Base-by-base conservation (phyloP, 2,888 invertebrate species). In the Chloromyia formosa region DNA sequence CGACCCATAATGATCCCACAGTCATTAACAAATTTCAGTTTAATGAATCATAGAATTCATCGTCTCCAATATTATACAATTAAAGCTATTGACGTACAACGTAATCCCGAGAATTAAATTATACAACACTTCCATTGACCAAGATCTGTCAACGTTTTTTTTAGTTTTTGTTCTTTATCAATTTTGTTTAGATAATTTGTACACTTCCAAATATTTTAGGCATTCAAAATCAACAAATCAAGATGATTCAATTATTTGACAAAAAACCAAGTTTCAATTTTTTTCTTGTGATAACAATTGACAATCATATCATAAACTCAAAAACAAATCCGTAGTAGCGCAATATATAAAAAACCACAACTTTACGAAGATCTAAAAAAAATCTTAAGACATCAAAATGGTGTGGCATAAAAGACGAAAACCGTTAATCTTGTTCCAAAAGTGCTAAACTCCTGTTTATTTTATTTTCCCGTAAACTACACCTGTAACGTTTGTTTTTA, bases 321-420 rank as follows among this genome's bases (percentile, higher is more conserved):
- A 53, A 53, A 62, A 40, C 62, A 66, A 49, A 66, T 12, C 16
- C n/a, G 22, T 61, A n/a, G 5, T 23, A 60, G 23, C 12, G 20
- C 60, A 60, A 60, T 56, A 10, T 2, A 20, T 56, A 20, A 56
- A 56, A n/a, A 56, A 20, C 4, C 7, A n/a, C 14, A 20, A 10
- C 22, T 18, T 18, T 20, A 56, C 10, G 22, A n/a, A 3, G 16
- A 56, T 2, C 7, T 35, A 35, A 35, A 35, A 35, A 35, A 35
- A 35, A 35, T 20, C 16, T 56, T 4, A 56, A 56, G 7, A 35
- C 56, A 71, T 58, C 54, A 71, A 71, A 71, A 71, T 71, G 71
- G 56, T 71, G 40, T 56, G 56, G 56, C 71, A 71, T 40, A 71
- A 71, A 58, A 71, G 56, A 40, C 56, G 71, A 71, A 71, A 71